Evolutionary conservation across 2,888 invertebrate genomes (phyloP).

Genomic region (Allolobophora icterica): DNA sequence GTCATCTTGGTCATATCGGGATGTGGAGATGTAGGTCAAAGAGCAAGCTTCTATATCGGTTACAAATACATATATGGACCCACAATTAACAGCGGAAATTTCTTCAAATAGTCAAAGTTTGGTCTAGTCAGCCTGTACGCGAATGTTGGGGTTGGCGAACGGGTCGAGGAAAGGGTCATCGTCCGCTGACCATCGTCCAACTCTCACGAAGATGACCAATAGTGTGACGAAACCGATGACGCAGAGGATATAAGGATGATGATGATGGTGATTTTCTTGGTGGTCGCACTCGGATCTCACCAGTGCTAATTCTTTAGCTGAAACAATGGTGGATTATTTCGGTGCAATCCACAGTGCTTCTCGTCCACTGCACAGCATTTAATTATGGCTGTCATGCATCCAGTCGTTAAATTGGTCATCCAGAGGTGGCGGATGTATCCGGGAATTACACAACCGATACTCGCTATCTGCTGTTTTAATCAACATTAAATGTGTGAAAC

Average conservation of each 20-base stretch:
- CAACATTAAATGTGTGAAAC: too few relatives aligned
- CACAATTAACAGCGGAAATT: too few relatives aligned
- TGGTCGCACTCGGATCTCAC: slow-evolving; percentile 54
- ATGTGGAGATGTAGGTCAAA: too few relatives aligned
- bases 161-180: slow-evolving; percentile 75
- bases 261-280: slow-evolving; percentile 67
- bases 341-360: background rate
- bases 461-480: too few relatives aligned
- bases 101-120: background rate
- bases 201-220: slow-evolving; percentile 76
- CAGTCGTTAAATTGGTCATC: too few relatives aligned
- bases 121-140: slow-evolving; percentile 60
- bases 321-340: background rate
- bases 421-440: too few relatives aligned
- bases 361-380: too few relatives aligned
- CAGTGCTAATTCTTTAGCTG: slow-evolving; percentile 20
- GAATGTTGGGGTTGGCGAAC: slow-evolving; percentile 73
- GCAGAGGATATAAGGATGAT: slow-evolving; percentile 69
- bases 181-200: slow-evolving; percentile 73
- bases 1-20: too few relatives aligned
- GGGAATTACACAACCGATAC: too few relatives aligned
- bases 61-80: too few relatives aligned
- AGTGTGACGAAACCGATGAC: slow-evolving; percentile 72
- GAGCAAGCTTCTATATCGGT: too few relatives aligned
- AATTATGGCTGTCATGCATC: too few relatives aligned